Base-by-base conservation (phyloP, 2,888 invertebrate species). In the Neoaliturus tenellus region DNA sequence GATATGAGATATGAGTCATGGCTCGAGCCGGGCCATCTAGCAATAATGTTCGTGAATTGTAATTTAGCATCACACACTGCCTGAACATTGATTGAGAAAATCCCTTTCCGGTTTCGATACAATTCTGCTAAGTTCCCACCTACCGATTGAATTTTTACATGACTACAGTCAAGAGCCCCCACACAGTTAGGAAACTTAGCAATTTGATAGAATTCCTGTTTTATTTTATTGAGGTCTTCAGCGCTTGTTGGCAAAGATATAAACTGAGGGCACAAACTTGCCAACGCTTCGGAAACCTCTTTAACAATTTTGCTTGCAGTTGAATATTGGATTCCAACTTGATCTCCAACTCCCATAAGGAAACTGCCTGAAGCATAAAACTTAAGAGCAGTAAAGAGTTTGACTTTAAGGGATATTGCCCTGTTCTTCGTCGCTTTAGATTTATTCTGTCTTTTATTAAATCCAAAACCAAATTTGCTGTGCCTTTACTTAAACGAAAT, bases 11-110 rank as follows among this genome's bases (percentile, higher is more conserved):
- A n/a, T n/a, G n/a, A 39, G 51, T 85, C 85, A 71, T 85, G 85
- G 31, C 39, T 44, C 25, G 44, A 67, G 1, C 82, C 85, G 33
- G 73, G 81, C 51, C 80, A 83, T 39, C 85, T 55, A 39, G 81
- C 75, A 12, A 85, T 83, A 20, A 85, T 25, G 62, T 85, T 81
- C 14, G 51, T 62, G 0, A 85, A 48, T 31, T 83, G 73, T 14
- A 80, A 44, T 31, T 81, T 69, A 1, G 86, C 81, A 82, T 86
- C 86, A 55, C 85, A 82, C 58, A 88, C 85, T 28, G 85, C 86
- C 83, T 89, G 88, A 31, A 89, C 87, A 83, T 89, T 89, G 0
- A 88, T 35, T 25, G 88, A 88, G 86, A 89, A 89, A 67, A 84
- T 88, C 2, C 87, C 86, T 85, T 88, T 89, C 48, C 87, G 80